Percentiles rank a stretch among this genome's conserved stretches.
phyloP scores from a whole-genome alignment of 2,888 invertebrate genomes.

The Himalopsyche anomala region DNA sequence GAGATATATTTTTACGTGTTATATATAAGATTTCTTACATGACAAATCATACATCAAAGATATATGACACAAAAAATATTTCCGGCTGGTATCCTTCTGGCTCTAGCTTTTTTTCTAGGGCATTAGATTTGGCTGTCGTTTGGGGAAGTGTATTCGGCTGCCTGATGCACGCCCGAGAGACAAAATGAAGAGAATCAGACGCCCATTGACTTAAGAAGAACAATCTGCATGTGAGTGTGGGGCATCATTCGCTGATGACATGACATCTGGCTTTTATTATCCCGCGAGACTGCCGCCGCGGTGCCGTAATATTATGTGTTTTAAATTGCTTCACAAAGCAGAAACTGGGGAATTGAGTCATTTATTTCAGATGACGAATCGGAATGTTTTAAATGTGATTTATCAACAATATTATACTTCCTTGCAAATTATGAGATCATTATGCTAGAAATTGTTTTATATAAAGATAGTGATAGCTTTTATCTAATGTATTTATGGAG shows the following conservation, averaged over 20 bases:
- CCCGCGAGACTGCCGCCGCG: slow-evolving; percentile 23
- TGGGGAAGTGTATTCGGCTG: slow-evolving; percentile 45
- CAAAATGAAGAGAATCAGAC: slow-evolving; percentile 50
- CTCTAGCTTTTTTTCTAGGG: not conserved
- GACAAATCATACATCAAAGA: too few species aligned
- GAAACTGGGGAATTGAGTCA: slow-evolving; percentile 16
- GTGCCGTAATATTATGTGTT: slow-evolving; percentile 30
- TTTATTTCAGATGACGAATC: slow-evolving; percentile 16
- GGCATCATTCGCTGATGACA: slow-evolving; percentile 28
- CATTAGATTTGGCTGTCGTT: slow-evolving; percentile 7
- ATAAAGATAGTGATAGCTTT: too few species aligned
- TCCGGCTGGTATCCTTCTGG: not conserved
- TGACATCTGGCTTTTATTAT: slow-evolving; percentile 58
- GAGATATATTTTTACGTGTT: too few species aligned
- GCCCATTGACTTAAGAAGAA: slow-evolving; percentile 31
- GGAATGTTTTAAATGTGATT: slow-evolving; percentile 24
- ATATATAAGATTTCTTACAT: too few species aligned
- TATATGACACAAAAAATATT: too few species aligned
- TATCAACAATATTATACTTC: not conserved
- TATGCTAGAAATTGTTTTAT: not conserved
- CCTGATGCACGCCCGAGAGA: not conserved
- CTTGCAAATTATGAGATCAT: not conserved
- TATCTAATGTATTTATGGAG: too few species aligned
- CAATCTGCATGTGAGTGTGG: slow-evolving; percentile 8
- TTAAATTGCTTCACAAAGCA: slow-evolving; percentile 34